phyloP scores from a whole-genome alignment of 2,113 vertebrate genomes.

The Larimichthys polyactis region DNA sequence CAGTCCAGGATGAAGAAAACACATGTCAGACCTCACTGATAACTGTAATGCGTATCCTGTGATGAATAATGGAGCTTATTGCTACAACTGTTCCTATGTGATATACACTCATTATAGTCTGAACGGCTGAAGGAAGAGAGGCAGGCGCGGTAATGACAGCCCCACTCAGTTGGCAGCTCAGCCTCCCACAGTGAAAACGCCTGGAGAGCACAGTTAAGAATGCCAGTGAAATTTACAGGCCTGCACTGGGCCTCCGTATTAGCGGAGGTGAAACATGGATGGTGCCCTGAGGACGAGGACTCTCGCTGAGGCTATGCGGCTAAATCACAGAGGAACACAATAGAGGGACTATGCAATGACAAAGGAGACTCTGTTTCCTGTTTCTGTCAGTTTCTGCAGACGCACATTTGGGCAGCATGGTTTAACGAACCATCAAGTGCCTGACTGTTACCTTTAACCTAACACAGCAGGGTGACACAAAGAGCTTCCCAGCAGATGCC shows the following conservation, averaged over 20 bases:
- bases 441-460: conserved; percentile 68
- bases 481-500: conserved; percentile 42
- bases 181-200: conserved; percentile 73
- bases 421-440: conserved; percentile 45
- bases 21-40: conserved; percentile 6
- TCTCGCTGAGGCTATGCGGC: conserved; percentile 37
- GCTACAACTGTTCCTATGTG: conserved; percentile 27
- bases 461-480: conserved; percentile 45
- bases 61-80: conserved; percentile 20
- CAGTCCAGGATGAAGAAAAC: conserved; percentile 34
- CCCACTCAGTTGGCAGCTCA: conserved; percentile 57
- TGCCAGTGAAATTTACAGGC: conserved; percentile 72
- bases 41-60: conserved; percentile 30
- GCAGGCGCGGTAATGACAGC: conserved; percentile 60
- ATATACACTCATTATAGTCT: conserved; percentile 44
- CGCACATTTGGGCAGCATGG: conserved; percentile 47
- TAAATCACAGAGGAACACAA: conserved; percentile 68
- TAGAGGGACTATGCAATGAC: conserved; percentile 70
- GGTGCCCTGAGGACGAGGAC: conserved; percentile 71
- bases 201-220: conserved; percentile 67
- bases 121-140: conserved; percentile 51
- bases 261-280: conserved; percentile 56
- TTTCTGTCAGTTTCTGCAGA: conserved; percentile 61
- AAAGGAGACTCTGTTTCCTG: conserved; percentile 75
- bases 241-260: conserved; percentile 60